These are phyloP conservation scores for Macropodus opercularis DNA, from an alignment of 2,797 vertebrate species.

Conservation along the genomic window DNA sequence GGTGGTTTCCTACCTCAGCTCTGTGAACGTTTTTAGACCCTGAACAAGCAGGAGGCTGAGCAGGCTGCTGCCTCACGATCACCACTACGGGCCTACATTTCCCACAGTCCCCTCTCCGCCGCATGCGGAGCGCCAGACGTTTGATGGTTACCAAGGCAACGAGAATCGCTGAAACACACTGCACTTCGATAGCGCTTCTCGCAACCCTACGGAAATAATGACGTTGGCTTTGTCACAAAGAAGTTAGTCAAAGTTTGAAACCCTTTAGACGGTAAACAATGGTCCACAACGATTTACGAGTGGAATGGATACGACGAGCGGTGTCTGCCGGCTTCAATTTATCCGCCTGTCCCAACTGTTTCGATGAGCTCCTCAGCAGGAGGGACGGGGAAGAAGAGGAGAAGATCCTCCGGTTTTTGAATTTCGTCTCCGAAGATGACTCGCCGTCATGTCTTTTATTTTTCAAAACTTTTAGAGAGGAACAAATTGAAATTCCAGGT, in stretches of 20 bases:
- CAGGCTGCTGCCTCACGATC: too few relatives aligned
- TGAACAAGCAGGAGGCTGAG: too few relatives aligned
- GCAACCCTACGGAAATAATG: fast-evolving
- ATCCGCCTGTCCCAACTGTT: conserved; percentile 57
- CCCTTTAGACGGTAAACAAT: conserved; percentile 26
- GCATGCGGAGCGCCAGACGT: neutral
- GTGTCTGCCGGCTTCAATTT: conserved; percentile 76
- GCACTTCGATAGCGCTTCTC: too few relatives aligned
- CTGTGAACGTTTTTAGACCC: too few relatives aligned
- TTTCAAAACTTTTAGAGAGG: conserved; percentile 74
- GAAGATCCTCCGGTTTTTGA: conserved; percentile 79
- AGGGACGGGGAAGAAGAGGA: conserved; percentile 77
- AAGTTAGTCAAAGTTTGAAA: neutral
- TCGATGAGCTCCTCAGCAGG: conserved; percentile 86
- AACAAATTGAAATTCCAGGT: conserved; percentile 80
- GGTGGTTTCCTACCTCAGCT: too few relatives aligned
- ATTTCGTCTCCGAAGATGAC: conserved; percentile 65
- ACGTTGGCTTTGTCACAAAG: neutral
- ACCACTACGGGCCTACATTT: neutral
- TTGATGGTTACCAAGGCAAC: conserved; percentile 14
- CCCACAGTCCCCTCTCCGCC: too few relatives aligned
- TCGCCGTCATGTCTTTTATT: conserved; percentile 76
- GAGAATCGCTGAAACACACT: neutral
- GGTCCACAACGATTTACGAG: conserved; percentile 84
- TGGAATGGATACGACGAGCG: conserved; percentile 87